Base-by-base conservation (phyloP, 2,888 invertebrate genomes). In the Nipponacmea schrenckii region DNA sequence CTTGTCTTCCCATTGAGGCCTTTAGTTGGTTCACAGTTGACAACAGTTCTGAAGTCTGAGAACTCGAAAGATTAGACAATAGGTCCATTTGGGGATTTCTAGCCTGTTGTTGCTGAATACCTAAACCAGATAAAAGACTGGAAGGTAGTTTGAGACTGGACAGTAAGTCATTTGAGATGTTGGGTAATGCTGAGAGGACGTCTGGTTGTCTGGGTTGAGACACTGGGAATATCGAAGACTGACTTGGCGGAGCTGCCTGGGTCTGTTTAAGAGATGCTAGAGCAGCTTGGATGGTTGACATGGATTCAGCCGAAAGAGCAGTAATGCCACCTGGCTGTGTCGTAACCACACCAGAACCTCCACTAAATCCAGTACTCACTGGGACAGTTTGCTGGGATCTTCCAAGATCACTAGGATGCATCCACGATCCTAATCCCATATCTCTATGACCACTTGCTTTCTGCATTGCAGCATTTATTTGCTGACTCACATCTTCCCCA, bases 401-500 rank as follows among this genome's bases (percentile, higher is more conserved):
- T 24, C 20, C 56, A 12, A 8, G 20, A 14, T 56, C 56, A 56
- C 56, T 24, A 0, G 56, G 56, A 56, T 56, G 56, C 56, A 56
- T 56, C 56, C 56, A 56, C 15, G 24, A 12, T 56, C 56, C 56
- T 39, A 39, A 7, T 1, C 39, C 39, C 39, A 39, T 39, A 8
- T 39, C 39, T 39, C 39, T 10, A 1, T 39, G 3, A 39, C 8
- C 10, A 10, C 39, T 39, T 39, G 39, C 39, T 39, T 39, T 39
- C 10, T 39, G 39, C 39, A 39, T 39, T 5, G 39, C 39, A 39
- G 39, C 39, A 39, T 7, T 39, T 39, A 39, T 39, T 39, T 39
- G 39, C 7, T 7, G 39, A 10, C 39, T 24, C 24, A 24, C 26
- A 31, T 68, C 69, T 31, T 75, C 84, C 62, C 87, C 86, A 81